Evolutionary conservation across 2,797 vertebrate species (phyloP).

Genomic region (Mionectes olivaceus): DNA sequence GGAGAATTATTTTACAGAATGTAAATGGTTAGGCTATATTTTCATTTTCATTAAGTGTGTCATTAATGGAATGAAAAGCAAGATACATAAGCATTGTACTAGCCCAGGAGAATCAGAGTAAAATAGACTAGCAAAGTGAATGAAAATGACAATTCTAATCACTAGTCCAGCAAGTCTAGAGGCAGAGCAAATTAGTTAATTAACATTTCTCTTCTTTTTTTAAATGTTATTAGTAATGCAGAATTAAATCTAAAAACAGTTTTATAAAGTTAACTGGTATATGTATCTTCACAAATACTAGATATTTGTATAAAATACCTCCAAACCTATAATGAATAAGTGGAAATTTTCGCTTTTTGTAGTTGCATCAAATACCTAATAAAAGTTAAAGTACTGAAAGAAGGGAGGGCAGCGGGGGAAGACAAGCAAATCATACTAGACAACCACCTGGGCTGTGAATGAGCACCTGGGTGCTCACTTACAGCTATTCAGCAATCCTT

Average conservation of each 20-base stretch:
- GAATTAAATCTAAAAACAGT: not conserved
- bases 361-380: not conserved
- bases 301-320: not conserved
- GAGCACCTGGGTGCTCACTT: too few relatives aligned
- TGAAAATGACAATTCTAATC: not conserved
- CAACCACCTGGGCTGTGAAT: too few relatives aligned
- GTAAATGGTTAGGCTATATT: not conserved
- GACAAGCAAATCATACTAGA: not conserved
- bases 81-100: not conserved
- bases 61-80: not conserved
- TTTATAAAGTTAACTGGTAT: not conserved
- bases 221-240: not conserved
- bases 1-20: not conserved
- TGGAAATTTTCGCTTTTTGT: not conserved
- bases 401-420: fast-evolving
- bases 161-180: not conserved
- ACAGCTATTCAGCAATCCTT: not conserved
- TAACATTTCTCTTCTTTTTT: not conserved
- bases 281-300: not conserved
- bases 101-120: not conserved
- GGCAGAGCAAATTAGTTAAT: not conserved
- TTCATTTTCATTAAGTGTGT: not conserved
- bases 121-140: not conserved
- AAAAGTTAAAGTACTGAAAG: not conserved
- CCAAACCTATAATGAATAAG: not conserved